phyloP scores from a whole-genome alignment of 2,797 vertebrate species.

The Danio tinwini region DNA sequence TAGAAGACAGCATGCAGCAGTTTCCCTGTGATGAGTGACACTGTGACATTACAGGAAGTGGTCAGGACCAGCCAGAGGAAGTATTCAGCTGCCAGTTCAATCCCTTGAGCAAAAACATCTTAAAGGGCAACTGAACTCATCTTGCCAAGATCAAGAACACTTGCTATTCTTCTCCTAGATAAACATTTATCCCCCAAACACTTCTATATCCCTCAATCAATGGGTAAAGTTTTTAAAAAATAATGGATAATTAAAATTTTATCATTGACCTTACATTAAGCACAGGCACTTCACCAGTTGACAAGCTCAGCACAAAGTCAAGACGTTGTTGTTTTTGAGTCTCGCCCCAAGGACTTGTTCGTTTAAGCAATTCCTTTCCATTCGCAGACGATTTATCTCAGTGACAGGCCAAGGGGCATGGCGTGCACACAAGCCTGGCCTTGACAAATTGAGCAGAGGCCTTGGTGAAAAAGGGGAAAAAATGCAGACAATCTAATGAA shows the following conservation, averaged over 20 bases:
- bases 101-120: slow-evolving; percentile 28
- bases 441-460: slow-evolving; percentile 46
- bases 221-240: background rate
- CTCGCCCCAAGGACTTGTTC: background rate
- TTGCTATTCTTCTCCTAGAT: slow-evolving; percentile 12
- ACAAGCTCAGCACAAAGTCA: slow-evolving; percentile 16
- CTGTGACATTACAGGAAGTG: slow-evolving; percentile 49
- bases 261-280: background rate
- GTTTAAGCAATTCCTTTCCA: slow-evolving; percentile 31
- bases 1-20: background rate
- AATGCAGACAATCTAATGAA: slow-evolving; percentile 42
- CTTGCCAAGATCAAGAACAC: slow-evolving; percentile 41
- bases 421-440: background rate
- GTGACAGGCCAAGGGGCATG: slow-evolving; percentile 20
- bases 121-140: slow-evolving; percentile 18
- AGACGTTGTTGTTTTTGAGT: background rate
- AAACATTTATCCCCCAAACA: background rate
- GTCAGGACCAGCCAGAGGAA: slow-evolving; percentile 12
- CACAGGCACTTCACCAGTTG: background rate
- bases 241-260: slow-evolving; percentile 19
- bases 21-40: background rate
- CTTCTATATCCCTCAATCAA: background rate
- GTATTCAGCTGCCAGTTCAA: slow-evolving; percentile 29
- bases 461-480: background rate
- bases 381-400: slow-evolving; percentile 40